These are phyloP conservation scores for Cosmopolites sordidus DNA, from an alignment of 2,888 invertebrate genomes.

Conservation along the genomic window DNA sequence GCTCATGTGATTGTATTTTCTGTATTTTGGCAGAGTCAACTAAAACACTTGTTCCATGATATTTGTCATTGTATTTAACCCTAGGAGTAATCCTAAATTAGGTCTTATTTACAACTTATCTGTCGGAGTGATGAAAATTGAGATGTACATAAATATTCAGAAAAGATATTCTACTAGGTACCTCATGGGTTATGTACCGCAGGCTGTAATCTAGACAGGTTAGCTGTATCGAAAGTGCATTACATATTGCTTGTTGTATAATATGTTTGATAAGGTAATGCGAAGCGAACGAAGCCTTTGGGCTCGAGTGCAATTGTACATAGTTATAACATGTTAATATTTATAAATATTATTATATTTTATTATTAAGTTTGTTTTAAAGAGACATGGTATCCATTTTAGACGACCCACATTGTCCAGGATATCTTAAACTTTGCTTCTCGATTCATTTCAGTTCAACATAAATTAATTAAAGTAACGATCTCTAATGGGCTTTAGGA, in stretches of 20 bases:
- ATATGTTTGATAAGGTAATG: conserved; percentile 38
- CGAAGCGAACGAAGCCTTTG: conserved; percentile 38
- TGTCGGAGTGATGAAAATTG: conserved; percentile 15
- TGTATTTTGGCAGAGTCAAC: conserved; percentile 23
- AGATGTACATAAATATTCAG: conserved; percentile 45
- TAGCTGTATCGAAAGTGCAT: conserved; percentile 51
- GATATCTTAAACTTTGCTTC: neutral
- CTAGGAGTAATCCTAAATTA: conserved; percentile 19
- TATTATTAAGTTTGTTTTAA: conserved; percentile 46
- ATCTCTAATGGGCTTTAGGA: neutral
- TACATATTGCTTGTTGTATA: conserved; percentile 48
- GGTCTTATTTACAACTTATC: conserved; percentile 34
- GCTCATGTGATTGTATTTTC: conserved; percentile 24
- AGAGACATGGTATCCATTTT: conserved; percentile 13
- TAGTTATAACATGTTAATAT: conserved; percentile 58
- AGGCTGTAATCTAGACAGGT: conserved; percentile 52
- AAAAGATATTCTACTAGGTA: conserved; percentile 52
- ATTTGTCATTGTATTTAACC: conserved; percentile 21
- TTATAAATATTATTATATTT: conserved; percentile 54
- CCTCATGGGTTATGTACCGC: conserved; percentile 49
- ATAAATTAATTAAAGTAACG: neutral
- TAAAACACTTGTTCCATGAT: conserved; percentile 25
- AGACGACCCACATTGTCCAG: conserved; percentile 6
- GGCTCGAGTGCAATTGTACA: conserved; percentile 50
- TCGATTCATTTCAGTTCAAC: too few species aligned